Percentiles rank a stretch among this genome's conserved stretches.
phyloP scores from a whole-genome alignment of 2,797 vertebrate species.

The Agapornis canus region DNA sequence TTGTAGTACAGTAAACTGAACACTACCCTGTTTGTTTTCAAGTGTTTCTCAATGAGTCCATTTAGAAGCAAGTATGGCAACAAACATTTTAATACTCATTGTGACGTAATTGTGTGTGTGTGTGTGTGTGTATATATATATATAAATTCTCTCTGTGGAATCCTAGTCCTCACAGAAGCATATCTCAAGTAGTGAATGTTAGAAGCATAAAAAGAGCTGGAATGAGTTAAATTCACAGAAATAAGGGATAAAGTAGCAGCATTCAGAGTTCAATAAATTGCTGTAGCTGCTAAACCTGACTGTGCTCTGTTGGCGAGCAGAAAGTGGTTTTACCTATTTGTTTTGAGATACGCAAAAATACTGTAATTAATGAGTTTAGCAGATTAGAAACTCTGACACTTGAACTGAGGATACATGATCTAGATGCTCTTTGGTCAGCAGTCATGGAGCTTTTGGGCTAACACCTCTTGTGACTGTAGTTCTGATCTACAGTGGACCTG shows the following conservation, averaged over 20 bases:
- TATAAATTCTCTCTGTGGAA: background rate
- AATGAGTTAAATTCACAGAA: background rate
- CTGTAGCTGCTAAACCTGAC: background rate
- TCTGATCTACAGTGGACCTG: background rate
- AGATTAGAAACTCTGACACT: background rate
- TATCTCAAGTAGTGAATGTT: accelerated
- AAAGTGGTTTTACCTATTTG: background rate
- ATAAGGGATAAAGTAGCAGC: background rate
- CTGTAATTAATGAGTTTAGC: background rate
- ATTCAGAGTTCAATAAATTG: background rate
- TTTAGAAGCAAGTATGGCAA: background rate
- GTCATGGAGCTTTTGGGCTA: background rate
- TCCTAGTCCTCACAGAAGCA: background rate
- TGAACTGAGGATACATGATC: background rate
- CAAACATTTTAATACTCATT: background rate
- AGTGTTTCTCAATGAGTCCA: background rate
- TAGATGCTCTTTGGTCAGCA: background rate
- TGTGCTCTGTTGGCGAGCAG: background rate
- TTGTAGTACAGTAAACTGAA: background rate
- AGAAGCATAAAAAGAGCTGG: background rate
- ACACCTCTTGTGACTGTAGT: background rate
- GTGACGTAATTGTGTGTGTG: accelerated
- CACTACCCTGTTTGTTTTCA: background rate
- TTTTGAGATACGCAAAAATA: background rate
- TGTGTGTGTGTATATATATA: background rate